Evolutionary conservation across 2,113 vertebrate genomes (phyloP).

Genomic region (Eurystomus gularis): DNA sequence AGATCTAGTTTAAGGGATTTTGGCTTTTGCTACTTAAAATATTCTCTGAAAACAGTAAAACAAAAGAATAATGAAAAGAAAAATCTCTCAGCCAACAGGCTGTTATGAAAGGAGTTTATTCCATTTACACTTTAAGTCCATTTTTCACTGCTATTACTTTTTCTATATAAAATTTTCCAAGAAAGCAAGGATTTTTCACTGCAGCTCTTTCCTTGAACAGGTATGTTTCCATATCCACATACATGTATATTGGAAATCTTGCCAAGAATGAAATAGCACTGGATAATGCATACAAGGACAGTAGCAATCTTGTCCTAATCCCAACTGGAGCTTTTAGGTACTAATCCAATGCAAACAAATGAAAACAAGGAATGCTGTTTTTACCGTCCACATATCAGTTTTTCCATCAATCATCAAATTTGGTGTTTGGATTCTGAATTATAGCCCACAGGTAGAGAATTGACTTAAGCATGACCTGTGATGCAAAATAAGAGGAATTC

Average conservation of each 20-base stretch:
- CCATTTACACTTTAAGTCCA: background rate
- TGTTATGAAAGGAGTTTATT: background rate
- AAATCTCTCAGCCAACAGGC: background rate
- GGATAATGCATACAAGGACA: background rate
- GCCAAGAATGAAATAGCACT: background rate
- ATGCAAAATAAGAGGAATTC: background rate
- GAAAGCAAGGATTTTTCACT: background rate
- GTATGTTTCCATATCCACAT: background rate
- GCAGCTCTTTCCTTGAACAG: background rate
- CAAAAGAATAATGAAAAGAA: background rate
- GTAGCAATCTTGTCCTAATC: background rate
- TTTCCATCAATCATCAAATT: background rate
- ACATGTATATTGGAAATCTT: background rate
- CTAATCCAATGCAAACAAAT: background rate
- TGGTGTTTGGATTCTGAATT: background rate
- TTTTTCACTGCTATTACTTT: background rate
- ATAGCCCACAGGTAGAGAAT: background rate
- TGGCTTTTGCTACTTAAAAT: background rate
- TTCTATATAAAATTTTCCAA: background rate
- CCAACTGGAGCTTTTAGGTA: background rate
- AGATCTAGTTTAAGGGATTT: background rate
- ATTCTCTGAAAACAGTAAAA: background rate
- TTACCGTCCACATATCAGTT: background rate
- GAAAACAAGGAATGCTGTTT: background rate
- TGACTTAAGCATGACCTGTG: background rate